Conservation (phyloP, 1,140 invertebrate genomes). For the Sogatella furcifera region DNA sequence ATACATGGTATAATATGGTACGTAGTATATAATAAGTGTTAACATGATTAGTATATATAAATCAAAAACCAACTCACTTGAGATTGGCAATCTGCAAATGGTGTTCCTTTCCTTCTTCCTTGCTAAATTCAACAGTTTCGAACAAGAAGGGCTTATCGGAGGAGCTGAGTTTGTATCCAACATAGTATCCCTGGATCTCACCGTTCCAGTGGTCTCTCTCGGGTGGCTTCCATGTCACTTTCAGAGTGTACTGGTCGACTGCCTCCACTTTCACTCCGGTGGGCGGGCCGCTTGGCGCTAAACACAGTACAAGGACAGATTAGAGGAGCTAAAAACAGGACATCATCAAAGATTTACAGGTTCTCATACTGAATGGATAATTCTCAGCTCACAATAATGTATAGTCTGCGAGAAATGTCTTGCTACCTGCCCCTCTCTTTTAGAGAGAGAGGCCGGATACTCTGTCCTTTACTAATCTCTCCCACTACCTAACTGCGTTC, state of each 20-base stretch:
- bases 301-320: slow-evolving; percentile 9
- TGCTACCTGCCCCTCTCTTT: too few relatives aligned
- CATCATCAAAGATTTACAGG: too few relatives aligned
- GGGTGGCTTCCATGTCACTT: slow-evolving; percentile 90
- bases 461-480: too few relatives aligned
- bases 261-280: slow-evolving; percentile 77
- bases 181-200: slow-evolving; percentile 81
- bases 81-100: slow-evolving; percentile 70
- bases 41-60: too few relatives aligned
- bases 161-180: slow-evolving; percentile 79
- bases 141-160: slow-evolving; percentile 85
- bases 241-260: slow-evolving; percentile 82
- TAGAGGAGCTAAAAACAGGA: not conserved
- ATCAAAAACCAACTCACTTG: slow-evolving; percentile 40
- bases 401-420: too few relatives aligned
- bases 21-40: too few relatives aligned
- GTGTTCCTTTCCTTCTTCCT: slow-evolving; percentile 83
- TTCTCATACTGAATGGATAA: too few relatives aligned
- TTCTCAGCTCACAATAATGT: too few relatives aligned
- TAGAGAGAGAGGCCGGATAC: too few relatives aligned
- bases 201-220: slow-evolving; percentile 84
- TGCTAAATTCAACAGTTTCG: slow-evolving; percentile 84
- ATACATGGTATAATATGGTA: too few relatives aligned
- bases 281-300: slow-evolving; percentile 69
- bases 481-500: too few relatives aligned